Evolutionary conservation across 1,140 invertebrate species (phyloP).

Genomic region (Drosophila orosa): DNA sequence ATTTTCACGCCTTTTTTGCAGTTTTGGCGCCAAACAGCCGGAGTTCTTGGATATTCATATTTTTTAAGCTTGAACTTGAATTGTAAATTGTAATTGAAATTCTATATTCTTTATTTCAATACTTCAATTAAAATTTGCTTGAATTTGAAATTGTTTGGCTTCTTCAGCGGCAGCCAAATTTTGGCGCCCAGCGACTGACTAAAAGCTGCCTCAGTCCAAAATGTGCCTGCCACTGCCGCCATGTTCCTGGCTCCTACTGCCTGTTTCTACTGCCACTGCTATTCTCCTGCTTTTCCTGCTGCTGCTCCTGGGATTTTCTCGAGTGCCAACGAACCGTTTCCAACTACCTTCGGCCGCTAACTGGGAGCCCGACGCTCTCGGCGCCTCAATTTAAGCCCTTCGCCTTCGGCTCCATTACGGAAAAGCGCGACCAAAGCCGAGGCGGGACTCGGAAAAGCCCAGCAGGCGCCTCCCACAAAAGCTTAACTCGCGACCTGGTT

Average conservation of each 20-base stretch:
- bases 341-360: slow-evolving; percentile 50
- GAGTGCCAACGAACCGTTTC: slow-evolving; percentile 63
- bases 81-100: neutral
- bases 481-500: slow-evolving; percentile 23
- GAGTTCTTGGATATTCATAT: neutral
- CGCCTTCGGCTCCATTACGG: slow-evolving; percentile 11
- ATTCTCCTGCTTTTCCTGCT: slow-evolving; percentile 4
- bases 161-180: neutral
- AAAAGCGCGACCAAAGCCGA: neutral
- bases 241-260: neutral
- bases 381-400: slow-evolving; percentile 28
- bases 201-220: neutral
- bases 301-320: slow-evolving; percentile 1
- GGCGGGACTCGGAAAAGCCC: slow-evolving; percentile 8
- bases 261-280: neutral
- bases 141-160: neutral
- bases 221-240: neutral
- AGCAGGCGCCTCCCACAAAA: slow-evolving; percentile 17
- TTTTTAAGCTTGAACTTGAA: no score
- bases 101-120: neutral
- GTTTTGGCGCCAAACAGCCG: slow-evolving; percentile 9
- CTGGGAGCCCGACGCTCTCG: slow-evolving; percentile 21
- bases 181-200: slow-evolving; percentile 11
- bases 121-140: neutral
- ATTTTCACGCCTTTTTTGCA: neutral